A percentile compares a stretch with the other conserved stretches of the same genome.
Conservation (phyloP, 2,797 vertebrate species). For the Ceryle rudis region DNA sequence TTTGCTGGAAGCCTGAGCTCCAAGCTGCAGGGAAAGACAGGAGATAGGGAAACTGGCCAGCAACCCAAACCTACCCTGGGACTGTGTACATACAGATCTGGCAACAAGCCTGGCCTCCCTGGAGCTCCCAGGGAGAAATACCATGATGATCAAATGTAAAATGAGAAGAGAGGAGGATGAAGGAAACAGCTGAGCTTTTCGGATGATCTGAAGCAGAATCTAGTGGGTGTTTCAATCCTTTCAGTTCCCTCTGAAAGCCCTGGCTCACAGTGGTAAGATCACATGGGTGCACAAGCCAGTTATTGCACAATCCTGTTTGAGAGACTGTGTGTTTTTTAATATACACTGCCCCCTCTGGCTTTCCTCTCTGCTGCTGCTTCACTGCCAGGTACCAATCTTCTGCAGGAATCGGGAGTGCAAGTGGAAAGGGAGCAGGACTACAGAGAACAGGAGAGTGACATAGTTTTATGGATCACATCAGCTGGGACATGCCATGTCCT, state of each 20-base stretch:
- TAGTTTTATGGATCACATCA: rapidly evolving
- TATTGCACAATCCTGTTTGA: slow-evolving; percentile 21
- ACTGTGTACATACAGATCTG: slow-evolving; percentile 48
- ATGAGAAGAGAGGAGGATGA: background rate
- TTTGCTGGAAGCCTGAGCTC: background rate
- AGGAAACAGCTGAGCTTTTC: slow-evolving; percentile 30
- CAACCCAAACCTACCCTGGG: slow-evolving; percentile 9
- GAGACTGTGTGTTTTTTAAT: slow-evolving; percentile 43
- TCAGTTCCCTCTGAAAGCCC: slow-evolving; percentile 29
- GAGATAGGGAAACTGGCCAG: slow-evolving; percentile 17
- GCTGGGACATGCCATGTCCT: background rate
- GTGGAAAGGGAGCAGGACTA: background rate
- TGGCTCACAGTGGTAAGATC: slow-evolving; percentile 27
- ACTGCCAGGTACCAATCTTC: background rate
- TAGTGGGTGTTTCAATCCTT: slow-evolving; percentile 53
- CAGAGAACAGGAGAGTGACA: background rate
- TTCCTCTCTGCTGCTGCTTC: background rate
- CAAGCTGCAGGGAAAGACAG: slow-evolving; percentile 1
- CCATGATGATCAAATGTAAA: background rate
- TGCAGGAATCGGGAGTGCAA: background rate
- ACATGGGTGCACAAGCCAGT: slow-evolving; percentile 27
- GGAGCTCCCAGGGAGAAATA: slow-evolving; percentile 15
- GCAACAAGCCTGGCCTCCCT: background rate
- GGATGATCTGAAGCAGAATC: slow-evolving; percentile 37
- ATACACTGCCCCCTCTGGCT: slow-evolving; percentile 56